These are phyloP conservation scores for Phrynocephalus vlangalii DNA, from an alignment of 2,797 vertebrate species.

Conservation along the genomic window DNA sequence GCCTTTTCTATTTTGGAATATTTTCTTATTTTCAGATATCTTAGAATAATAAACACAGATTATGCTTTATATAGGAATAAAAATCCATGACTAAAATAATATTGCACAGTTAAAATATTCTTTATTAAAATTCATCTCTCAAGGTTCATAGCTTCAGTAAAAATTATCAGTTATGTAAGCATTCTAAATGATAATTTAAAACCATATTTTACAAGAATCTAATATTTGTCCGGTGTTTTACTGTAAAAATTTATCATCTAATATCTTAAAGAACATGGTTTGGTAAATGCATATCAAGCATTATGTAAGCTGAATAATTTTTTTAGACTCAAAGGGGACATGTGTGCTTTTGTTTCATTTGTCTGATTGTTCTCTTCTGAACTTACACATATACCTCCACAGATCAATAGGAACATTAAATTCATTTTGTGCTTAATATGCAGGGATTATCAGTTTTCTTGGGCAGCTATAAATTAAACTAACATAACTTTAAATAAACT, in stretches of 20 bases:
- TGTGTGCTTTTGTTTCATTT: not conserved
- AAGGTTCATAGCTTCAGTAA: not conserved
- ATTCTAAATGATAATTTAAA: not conserved
- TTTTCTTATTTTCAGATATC: not conserved
- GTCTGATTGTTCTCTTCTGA: not conserved
- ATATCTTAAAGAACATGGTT: not conserved
- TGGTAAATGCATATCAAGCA: not conserved
- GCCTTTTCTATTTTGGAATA: not conserved
- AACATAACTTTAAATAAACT: not conserved
- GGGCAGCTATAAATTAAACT: constrained; percentile 7
- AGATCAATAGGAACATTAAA: constrained; percentile 24
- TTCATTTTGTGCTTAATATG: not conserved
- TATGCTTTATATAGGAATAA: not conserved
- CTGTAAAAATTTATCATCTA: not conserved
- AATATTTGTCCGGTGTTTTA: not conserved
- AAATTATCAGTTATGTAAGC: not conserved
- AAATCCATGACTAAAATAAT: not conserved
- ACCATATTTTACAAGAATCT: not conserved
- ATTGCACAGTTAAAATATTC: not conserved
- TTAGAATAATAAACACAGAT: not conserved
- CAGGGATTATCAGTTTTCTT: constrained; percentile 13
- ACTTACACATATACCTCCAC: constrained; percentile 4
- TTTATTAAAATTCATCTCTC: not conserved
- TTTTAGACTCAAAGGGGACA: constrained; percentile 26
- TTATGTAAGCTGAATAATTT: not conserved